Evolutionary conservation across 53 echinoderm and acorn worm species (phyloP).

Genomic region (Paracentrotus lividus): DNA sequence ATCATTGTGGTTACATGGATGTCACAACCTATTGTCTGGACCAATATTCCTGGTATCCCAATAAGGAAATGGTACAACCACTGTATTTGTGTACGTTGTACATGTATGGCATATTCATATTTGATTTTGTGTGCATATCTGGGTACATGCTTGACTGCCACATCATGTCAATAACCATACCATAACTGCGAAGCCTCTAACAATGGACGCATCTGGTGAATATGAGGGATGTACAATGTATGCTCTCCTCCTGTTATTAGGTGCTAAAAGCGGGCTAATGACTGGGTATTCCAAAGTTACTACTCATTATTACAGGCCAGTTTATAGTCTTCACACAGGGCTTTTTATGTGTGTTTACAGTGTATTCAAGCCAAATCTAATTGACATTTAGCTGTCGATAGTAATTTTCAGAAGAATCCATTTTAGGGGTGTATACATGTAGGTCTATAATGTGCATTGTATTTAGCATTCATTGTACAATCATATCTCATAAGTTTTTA

Average conservation of each 20-base stretch:
- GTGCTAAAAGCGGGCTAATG: slow-evolving; percentile 50
- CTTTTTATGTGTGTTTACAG: not conserved
- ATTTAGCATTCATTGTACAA: too few species aligned
- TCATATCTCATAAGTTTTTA: too few species aligned
- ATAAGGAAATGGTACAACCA: not conserved
- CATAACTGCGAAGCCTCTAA: not conserved
- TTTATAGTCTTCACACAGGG: not conserved
- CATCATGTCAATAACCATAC: slow-evolving; percentile 42
- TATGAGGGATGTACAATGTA: not conserved
- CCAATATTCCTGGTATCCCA: too few species aligned
- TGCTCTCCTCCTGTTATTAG: slow-evolving; percentile 31
- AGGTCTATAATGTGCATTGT: too few species aligned
- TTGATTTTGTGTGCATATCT: slow-evolving; percentile 1
- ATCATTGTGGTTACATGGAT: too few species aligned
- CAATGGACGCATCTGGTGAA: slow-evolving; percentile 39
- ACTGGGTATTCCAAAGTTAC: not conserved
- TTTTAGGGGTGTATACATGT: too few species aligned
- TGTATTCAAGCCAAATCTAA: not conserved
- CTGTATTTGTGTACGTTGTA: not conserved
- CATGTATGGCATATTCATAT: not conserved
- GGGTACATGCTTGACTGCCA: slow-evolving; percentile 43
- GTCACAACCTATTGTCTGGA: not conserved
- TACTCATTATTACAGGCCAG: not conserved
- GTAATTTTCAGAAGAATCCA: too few species aligned
- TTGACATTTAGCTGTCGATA: too few species aligned